Evolutionary conservation across 2,888 invertebrate species (phyloP).

Genomic region (Lasioglossum figueresi): DNA sequence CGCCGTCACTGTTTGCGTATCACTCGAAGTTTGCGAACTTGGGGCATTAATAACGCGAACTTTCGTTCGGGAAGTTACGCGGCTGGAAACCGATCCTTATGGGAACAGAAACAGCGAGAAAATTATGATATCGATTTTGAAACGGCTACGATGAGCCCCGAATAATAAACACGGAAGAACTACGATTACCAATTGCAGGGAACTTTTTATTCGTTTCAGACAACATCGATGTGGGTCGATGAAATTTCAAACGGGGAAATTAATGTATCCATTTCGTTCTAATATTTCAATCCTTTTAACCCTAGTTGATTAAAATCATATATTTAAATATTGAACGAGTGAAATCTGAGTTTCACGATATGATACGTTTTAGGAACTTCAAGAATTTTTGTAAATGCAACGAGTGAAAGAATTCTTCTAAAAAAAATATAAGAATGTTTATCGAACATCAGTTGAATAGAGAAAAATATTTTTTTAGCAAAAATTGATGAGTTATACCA

Average conservation of each 20-base stretch:
- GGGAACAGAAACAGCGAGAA: neutral
- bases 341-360: too few relatives aligned
- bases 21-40: constrained; percentile 18
- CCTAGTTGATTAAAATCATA: too few relatives aligned
- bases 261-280: neutral
- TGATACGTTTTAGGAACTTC: too few relatives aligned
- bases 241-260: neutral
- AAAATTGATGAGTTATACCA: too few relatives aligned
- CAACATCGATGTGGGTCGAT: too few relatives aligned
- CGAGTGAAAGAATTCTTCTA: neutral
- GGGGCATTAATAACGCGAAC: constrained; percentile 35
- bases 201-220: neutral
- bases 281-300: neutral
- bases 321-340: too few relatives aligned
- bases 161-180: too few relatives aligned
- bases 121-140: neutral
- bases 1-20: constrained; percentile 21
- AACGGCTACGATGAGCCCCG: too few relatives aligned
- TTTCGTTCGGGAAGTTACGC: constrained; percentile 20
- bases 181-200: too few relatives aligned
- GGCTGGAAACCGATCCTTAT: neutral
- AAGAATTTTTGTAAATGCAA: neutral
- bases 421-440: neutral
- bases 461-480: too few relatives aligned
- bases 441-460: neutral